Percentiles rank a stretch among this genome's conserved stretches.
Evolutionary conservation across 2,113 vertebrate species (phyloP).

Genomic region (Tretioscincus oriximinensis): DNA sequence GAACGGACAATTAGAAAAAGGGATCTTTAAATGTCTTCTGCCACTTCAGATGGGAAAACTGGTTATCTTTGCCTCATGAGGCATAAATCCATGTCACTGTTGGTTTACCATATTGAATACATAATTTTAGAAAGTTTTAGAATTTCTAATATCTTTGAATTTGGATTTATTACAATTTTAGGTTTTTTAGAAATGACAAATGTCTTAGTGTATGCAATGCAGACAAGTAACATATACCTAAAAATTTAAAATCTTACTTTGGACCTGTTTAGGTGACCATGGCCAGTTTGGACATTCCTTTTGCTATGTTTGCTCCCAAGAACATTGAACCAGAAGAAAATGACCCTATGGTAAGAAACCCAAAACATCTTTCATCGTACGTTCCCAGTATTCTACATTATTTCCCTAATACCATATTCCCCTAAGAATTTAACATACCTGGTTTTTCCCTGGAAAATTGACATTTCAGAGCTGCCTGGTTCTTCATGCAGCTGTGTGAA

Average conservation of each 20-base stretch:
- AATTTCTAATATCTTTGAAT: background rate
- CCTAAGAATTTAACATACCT: slow-evolving; percentile 3
- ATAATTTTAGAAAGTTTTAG: slow-evolving; percentile 1
- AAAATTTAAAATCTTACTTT: slow-evolving; percentile 43
- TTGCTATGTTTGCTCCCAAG: slow-evolving; percentile 92
- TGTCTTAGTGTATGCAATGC: slow-evolving; percentile 16
- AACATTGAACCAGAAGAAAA: slow-evolving; percentile 87
- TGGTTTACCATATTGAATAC: background rate
- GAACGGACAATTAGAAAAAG: background rate
- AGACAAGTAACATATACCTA: slow-evolving; percentile 12
- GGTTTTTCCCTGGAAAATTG: slow-evolving; percentile 36
- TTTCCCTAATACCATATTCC: slow-evolving; percentile 18
- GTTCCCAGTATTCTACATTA: slow-evolving; percentile 9
- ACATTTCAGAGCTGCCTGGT: background rate
- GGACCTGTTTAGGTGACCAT: slow-evolving; percentile 82
- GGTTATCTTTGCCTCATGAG: background rate
- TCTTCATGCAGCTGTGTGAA: background rate
- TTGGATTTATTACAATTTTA: background rate
- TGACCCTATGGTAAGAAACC: slow-evolving; percentile 89
- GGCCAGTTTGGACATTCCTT: slow-evolving; percentile 92
- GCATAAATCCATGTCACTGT: background rate
- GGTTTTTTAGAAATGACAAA: background rate
- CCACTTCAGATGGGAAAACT: background rate
- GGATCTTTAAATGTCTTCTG: background rate
- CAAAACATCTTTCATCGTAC: slow-evolving; percentile 25